phyloP scores from a whole-genome alignment of 2,888 invertebrate genomes.

The Horisme vitalbata region DNA sequence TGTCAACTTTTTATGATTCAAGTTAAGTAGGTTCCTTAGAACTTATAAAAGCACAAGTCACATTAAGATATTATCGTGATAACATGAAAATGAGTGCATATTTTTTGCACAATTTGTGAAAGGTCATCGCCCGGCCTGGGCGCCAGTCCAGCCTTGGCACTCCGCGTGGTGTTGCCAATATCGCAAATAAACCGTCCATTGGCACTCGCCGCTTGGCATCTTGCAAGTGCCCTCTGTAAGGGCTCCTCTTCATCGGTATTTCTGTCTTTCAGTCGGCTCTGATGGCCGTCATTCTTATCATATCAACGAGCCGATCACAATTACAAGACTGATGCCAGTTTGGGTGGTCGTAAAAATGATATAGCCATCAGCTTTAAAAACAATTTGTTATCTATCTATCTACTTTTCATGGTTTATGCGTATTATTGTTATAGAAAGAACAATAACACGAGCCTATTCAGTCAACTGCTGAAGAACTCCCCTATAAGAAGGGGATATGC shows the following conservation, averaged over 20 bases:
- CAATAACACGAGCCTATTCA: too few species aligned
- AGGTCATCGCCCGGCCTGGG: conserved; percentile 70
- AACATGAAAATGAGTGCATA: conserved; percentile 8
- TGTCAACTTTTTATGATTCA: too few species aligned
- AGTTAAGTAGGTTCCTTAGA: too few species aligned
- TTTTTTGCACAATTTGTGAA: conserved; percentile 33
- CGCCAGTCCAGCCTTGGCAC: conserved; percentile 67
- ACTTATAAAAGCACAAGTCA: background rate
- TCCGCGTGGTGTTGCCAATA: conserved; percentile 68
- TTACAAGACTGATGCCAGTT: conserved; percentile 12
- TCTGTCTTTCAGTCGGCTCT: conserved; percentile 47
- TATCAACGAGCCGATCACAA: conserved; percentile 35
- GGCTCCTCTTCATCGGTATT: conserved; percentile 54
- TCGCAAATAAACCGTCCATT: conserved; percentile 78
- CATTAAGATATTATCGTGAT: conserved; percentile 8
- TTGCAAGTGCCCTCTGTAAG: conserved; percentile 61
- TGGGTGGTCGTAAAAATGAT: conserved; percentile 26
- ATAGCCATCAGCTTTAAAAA: conserved; percentile 7
- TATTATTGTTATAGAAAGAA: too few species aligned
- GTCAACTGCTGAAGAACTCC: too few species aligned
- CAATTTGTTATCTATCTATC: conserved; percentile 5
- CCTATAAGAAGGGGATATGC: too few species aligned
- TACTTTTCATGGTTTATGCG: too few species aligned
- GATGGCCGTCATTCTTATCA: conserved; percentile 45
- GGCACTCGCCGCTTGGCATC: conserved; percentile 71